A percentile compares a stretch with the other conserved stretches of the same genome.
Conservation (phyloP, 2,113 vertebrate genomes). For the Ammodytes marinus region DNA sequence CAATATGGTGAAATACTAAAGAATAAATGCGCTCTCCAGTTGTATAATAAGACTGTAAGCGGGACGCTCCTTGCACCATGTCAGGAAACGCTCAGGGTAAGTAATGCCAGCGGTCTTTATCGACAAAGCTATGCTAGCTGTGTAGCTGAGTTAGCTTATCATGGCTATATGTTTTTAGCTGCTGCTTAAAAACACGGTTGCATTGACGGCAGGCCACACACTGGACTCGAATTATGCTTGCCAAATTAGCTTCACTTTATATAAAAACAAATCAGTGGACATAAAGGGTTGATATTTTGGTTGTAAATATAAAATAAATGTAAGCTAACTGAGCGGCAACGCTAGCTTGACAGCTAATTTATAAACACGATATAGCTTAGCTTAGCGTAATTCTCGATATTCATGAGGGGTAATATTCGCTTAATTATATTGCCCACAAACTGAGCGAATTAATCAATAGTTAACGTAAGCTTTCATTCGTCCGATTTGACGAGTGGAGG, state of each 20-base stretch:
- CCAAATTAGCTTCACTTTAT: background rate
- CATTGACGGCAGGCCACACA: background rate
- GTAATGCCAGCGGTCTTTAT: constrained; percentile 39
- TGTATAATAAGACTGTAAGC: constrained; percentile 51
- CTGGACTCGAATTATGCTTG: rapidly evolving
- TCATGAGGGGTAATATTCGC: too few species aligned
- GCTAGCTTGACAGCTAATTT: background rate
- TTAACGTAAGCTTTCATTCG: background rate
- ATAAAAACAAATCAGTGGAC: background rate
- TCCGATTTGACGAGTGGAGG: rapidly evolving
- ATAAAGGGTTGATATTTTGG: background rate
- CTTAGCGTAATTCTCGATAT: background rate
- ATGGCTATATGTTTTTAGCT: background rate
- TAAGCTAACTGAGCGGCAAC: rapidly evolving
- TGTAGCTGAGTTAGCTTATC: constrained; percentile 35
- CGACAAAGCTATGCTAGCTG: constrained; percentile 40
- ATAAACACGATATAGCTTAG: background rate
- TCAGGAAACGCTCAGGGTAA: constrained; percentile 80
- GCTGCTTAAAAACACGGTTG: background rate
- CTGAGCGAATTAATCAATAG: background rate
- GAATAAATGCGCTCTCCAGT: constrained; percentile 63
- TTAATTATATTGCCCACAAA: background rate
- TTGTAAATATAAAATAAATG: background rate
- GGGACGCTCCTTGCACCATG: constrained; percentile 76
- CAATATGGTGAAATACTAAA: constrained; percentile 24